phyloP scores from a whole-genome alignment of 2,797 vertebrate species.

The Neosalanx taihuensis region DNA sequence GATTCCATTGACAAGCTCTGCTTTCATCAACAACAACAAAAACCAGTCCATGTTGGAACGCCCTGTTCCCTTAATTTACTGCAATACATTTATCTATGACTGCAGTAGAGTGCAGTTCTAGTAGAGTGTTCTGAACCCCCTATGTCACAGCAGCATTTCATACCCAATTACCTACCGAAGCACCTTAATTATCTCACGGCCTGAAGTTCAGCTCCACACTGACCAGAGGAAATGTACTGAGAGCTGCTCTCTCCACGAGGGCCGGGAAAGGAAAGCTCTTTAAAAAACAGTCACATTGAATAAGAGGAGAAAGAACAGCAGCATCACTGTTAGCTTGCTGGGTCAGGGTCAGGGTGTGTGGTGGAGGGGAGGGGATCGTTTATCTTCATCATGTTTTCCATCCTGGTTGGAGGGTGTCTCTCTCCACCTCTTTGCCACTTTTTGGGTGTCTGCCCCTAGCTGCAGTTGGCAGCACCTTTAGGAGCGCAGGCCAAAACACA shows the following conservation, averaged over 20 bases:
- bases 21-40: no score
- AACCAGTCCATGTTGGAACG: no score
- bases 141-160: no score
- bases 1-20: no score
- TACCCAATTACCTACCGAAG: no score
- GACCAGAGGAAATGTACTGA: conserved; percentile 21
- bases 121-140: no score
- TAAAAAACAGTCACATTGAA: conserved; percentile 6
- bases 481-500: conserved; percentile 41
- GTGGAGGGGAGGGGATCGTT: conserved; percentile 38
- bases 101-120: no score
- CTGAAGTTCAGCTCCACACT: not conserved
- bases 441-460: conserved; percentile 43
- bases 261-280: conserved; percentile 14
- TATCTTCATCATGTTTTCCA: conserved; percentile 57
- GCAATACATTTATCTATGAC: no score
- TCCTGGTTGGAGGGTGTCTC: conserved; percentile 26
- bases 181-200: no score
- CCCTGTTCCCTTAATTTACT: no score
- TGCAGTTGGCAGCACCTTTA: conserved; percentile 49
- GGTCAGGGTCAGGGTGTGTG: conserved; percentile 13
- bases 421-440: conserved; percentile 39
- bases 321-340: conserved; percentile 36
- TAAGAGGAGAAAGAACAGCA: conserved; percentile 23
- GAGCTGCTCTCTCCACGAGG: conserved; percentile 18